phyloP scores from a whole-genome alignment of 2,797 vertebrate species.

The Eupleurogrammus muticus region DNA sequence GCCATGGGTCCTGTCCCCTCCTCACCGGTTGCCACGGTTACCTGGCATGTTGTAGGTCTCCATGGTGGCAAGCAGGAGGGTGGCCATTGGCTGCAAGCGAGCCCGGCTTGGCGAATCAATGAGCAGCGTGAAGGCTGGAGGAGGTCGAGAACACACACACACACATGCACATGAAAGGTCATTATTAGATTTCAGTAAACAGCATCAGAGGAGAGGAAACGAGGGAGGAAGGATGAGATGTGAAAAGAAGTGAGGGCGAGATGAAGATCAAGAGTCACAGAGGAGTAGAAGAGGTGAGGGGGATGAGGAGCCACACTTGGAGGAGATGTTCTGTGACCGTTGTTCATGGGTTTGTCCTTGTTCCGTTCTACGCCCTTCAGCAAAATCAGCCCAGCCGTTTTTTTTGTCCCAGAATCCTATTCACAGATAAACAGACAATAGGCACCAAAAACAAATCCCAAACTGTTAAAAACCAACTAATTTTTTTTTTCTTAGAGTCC shows the following conservation, averaged over 20 bases:
- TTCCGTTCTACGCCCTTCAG: no score
- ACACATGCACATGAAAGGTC: constrained; percentile 42
- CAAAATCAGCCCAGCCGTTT: no score
- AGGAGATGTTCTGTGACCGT: neutral
- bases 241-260: neutral
- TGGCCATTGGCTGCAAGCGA: constrained; percentile 88
- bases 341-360: no score
- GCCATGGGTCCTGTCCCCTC: constrained; percentile 63
- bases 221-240: neutral
- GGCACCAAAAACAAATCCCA: no score
- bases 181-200: constrained; percentile 61
- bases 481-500: no score
- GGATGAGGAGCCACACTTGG: neutral
- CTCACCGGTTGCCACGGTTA: constrained; percentile 73
- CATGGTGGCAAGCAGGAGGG: constrained; percentile 82
- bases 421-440: no score
- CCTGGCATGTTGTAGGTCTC: constrained; percentile 92
- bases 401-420: no score
- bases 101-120: constrained; percentile 88
- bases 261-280: no score
- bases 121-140: constrained; percentile 87
- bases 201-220: constrained; percentile 11
- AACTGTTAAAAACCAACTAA: no score
- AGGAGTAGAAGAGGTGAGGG: neutral
- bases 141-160: constrained; percentile 64